A percentile compares a stretch with the other conserved stretches of the same genome.
These are phyloP conservation scores for Ennomos quercinarius DNA, from an alignment of 2,888 invertebrate genomes.

Conservation along the genomic window DNA sequence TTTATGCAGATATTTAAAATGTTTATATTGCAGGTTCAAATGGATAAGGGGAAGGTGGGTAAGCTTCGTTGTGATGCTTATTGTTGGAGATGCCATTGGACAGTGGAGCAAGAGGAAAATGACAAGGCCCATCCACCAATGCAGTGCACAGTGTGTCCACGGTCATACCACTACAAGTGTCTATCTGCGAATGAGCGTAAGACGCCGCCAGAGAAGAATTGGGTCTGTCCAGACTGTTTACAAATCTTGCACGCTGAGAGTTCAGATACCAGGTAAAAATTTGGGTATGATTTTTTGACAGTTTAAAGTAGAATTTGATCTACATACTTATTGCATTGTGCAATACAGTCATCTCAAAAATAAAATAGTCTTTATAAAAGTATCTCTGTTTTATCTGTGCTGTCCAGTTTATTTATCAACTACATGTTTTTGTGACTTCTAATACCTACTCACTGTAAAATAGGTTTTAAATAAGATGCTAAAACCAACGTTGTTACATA, in stretches of 20 bases:
- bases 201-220: constrained; percentile 73
- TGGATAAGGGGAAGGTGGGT: constrained; percentile 42
- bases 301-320: neutral
- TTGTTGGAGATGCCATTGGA: constrained; percentile 97
- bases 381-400: too few relatives aligned
- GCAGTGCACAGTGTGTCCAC: constrained; percentile 92
- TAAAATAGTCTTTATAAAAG: too few relatives aligned
- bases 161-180: constrained; percentile 94
- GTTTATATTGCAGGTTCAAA: constrained; percentile 44
- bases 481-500: too few relatives aligned
- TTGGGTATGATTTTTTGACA: neutral
- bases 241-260: constrained; percentile 89
- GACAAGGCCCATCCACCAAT: constrained; percentile 71
- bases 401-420: too few relatives aligned
- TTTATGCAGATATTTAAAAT: constrained; percentile 15
- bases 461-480: too few relatives aligned
- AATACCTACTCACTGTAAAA: too few relatives aligned
- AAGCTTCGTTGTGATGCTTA: constrained; percentile 88
- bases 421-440: too few relatives aligned
- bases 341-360: too few relatives aligned
- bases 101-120: constrained; percentile 79
- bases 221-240: constrained; percentile 96
- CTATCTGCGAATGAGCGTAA: constrained; percentile 80
- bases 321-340: neutral
- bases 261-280: constrained; percentile 87